phyloP scores from a whole-genome alignment of 2,113 vertebrate species.

The Morone saxatilis region DNA sequence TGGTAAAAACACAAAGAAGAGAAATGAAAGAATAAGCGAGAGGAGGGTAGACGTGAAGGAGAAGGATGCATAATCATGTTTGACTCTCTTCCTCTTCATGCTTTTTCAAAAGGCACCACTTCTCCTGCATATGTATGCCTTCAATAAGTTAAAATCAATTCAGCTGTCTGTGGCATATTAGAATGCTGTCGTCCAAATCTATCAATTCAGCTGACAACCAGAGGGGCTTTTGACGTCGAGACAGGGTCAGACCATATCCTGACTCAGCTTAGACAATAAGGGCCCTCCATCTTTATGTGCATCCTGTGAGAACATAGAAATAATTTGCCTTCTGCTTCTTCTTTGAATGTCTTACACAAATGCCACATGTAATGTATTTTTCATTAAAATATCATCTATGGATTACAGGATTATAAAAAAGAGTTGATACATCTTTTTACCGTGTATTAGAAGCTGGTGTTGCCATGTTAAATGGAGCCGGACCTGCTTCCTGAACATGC shows the following conservation, averaged over 20 bases:
- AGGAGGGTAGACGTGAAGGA: background rate
- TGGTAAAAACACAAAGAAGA: conserved; percentile 23
- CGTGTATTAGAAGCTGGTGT: conserved; percentile 17
- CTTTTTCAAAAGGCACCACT: conserved; percentile 7
- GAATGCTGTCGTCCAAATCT: conserved; percentile 19
- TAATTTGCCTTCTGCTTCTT: background rate
- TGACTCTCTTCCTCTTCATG: background rate
- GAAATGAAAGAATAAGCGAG: background rate
- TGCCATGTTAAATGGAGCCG: conserved; percentile 39
- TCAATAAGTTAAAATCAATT: conserved; percentile 21
- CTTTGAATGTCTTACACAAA: background rate
- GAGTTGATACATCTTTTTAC: background rate
- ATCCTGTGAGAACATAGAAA: conserved; percentile 10
- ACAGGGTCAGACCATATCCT: conserved; percentile 30
- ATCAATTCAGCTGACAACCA: conserved; percentile 35
- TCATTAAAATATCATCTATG: conserved; percentile 16
- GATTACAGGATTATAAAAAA: conserved; percentile 3
- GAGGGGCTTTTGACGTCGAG: conserved; percentile 18
- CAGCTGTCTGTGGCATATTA: background rate
- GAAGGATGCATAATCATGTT: conserved; percentile 25
- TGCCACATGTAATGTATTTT: background rate
- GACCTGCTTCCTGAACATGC: conserved; percentile 15
- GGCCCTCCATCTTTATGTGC: conserved; percentile 10
- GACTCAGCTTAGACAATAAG: conserved; percentile 9
- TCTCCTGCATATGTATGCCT: background rate